phyloP scores from a whole-genome alignment of 1,140 invertebrate species.

The Eriosoma lanigerum region DNA sequence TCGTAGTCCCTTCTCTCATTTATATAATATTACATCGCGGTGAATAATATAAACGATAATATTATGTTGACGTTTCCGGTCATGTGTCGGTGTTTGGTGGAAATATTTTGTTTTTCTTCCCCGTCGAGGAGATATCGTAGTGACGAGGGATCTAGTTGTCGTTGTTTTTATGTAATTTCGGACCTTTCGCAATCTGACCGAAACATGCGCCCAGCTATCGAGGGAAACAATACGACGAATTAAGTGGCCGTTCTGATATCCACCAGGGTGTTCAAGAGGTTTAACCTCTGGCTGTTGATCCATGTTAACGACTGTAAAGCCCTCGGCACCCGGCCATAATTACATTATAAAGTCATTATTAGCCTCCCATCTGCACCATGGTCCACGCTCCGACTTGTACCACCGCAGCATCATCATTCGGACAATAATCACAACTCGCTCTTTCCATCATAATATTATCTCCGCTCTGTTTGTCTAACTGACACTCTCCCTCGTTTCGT shows the following conservation, averaged over 20 bases:
- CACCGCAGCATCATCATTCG: neutral
- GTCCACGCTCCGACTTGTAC: neutral
- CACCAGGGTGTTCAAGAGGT: conserved; percentile 31
- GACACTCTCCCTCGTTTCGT: neutral
- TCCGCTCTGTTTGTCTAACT: neutral
- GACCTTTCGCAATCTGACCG: conserved; percentile 19
- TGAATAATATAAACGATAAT: neutral
- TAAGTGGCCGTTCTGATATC: conserved; percentile 42
- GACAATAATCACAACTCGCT: neutral
- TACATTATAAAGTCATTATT: conserved; percentile 51
- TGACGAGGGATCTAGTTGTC: neutral
- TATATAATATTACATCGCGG: no score
- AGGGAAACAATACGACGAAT: conserved; percentile 42
- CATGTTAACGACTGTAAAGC: conserved; percentile 48
- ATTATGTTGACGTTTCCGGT: neutral
- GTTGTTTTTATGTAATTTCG: no score
- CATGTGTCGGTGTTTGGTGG: neutral
- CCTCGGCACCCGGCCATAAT: conserved; percentile 42
- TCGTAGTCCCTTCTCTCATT: no score
- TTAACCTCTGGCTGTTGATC: conserved; percentile 47
- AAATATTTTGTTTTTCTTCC: neutral
- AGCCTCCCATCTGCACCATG: neutral
- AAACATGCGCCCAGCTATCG: neutral
- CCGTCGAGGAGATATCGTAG: neutral
- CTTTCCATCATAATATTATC: neutral